Evolutionary conservation across 2,113 vertebrate species (phyloP).

Genomic region (Amblyornis subalaris): DNA sequence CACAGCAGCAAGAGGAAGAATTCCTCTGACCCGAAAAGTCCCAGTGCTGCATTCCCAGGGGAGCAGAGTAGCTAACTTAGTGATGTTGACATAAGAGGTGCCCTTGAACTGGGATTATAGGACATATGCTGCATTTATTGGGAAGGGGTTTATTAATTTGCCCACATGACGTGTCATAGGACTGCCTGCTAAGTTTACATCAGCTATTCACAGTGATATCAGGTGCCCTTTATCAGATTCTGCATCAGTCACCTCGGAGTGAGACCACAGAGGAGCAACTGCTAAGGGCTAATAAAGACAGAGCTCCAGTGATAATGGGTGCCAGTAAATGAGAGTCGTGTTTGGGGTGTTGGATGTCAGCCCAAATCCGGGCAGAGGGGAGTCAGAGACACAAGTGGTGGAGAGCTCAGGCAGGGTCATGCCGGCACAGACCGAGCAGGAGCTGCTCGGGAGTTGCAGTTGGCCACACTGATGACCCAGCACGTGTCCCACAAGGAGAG

Average conservation of each 20-base stretch:
- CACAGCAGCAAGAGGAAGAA: background rate
- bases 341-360: background rate
- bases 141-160: background rate
- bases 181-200: slow-evolving; percentile 44
- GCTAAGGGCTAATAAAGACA: background rate
- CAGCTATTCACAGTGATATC: slow-evolving; percentile 23
- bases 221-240: slow-evolving; percentile 12
- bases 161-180: slow-evolving; percentile 37
- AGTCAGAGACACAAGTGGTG: background rate
- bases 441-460: background rate
- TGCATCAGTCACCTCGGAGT: background rate
- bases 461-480: background rate
- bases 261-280: slow-evolving; percentile 22
- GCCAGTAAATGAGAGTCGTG: background rate
- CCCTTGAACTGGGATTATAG: slow-evolving; percentile 26
- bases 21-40: background rate
- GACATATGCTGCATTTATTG: background rate
- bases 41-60: background rate
- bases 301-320: background rate
- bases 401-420: background rate
- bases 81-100: background rate
- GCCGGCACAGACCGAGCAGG: background rate
- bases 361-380: background rate
- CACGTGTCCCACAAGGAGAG: accelerated
- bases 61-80: background rate